Conservation (phyloP, 2,797 vertebrate species). For the Mormyrops boulengeri region DNA sequence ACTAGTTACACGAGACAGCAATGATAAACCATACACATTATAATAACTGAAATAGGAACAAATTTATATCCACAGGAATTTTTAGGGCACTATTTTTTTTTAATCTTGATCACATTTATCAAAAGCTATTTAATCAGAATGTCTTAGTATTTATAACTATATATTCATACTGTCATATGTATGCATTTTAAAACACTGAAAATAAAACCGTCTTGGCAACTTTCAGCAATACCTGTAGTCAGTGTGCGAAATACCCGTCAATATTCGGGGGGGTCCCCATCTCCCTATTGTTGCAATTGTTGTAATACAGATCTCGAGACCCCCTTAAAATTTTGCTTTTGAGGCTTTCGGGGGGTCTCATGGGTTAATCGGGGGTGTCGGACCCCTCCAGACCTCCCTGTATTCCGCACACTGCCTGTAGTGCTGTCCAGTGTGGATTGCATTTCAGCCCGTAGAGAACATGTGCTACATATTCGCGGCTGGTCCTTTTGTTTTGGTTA, state of each 20-base stretch:
- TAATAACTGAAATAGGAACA: not conserved
- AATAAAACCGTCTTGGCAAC: not conserved
- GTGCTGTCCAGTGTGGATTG: not conserved
- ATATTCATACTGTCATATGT: not conserved
- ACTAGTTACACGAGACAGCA: slow-evolving; percentile 8
- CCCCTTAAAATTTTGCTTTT: too few species aligned
- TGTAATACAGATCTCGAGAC: too few species aligned
- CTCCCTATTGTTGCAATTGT: too few species aligned
- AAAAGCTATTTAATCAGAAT: not conserved
- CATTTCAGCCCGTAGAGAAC: not conserved
- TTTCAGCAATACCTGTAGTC: not conserved
- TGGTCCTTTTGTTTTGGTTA: not conserved
- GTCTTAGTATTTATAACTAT: not conserved
- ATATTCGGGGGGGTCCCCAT: too few species aligned
- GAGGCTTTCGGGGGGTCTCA: too few species aligned
- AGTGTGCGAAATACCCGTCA: too few species aligned
- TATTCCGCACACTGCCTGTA: not conserved
- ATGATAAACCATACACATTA: not conserved
- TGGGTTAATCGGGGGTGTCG: too few species aligned
- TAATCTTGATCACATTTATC: not conserved
- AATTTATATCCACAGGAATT: not conserved
- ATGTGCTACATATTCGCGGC: not conserved
- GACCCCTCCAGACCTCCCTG: too few species aligned
- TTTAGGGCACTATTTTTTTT: not conserved
- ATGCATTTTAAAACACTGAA: slow-evolving; percentile 5